phyloP scores from a whole-genome alignment of 2,888 invertebrate species.

The Leucophenga montana region DNA sequence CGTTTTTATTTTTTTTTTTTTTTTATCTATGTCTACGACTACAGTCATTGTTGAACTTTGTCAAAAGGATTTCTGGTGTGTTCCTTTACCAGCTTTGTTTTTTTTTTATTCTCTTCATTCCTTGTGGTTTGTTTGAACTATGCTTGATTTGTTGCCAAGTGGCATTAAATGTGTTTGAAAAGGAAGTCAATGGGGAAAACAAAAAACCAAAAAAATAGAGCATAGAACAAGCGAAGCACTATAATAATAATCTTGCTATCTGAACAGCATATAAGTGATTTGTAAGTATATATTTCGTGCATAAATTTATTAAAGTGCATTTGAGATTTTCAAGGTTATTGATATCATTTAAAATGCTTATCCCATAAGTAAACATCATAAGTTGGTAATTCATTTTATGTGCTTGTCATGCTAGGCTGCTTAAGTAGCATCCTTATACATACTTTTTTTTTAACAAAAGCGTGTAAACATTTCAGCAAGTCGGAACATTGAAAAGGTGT shows the following conservation, averaged over 20 bases:
- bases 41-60: conserved; percentile 32
- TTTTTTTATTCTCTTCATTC: too few relatives aligned
- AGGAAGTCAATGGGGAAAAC: conserved; percentile 28
- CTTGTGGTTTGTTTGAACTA: conserved; percentile 28
- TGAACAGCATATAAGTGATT: background rate
- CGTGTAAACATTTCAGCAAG: too few relatives aligned
- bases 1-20: background rate
- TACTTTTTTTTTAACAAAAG: too few relatives aligned
- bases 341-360: background rate
- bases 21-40: background rate
- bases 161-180: conserved; percentile 38
- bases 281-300: background rate
- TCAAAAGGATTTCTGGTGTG: conserved; percentile 35
- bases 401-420: background rate
- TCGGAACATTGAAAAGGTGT: too few relatives aligned
- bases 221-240: background rate
- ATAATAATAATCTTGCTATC: background rate
- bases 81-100: background rate
- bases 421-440: too few relatives aligned
- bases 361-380: conserved; percentile 6
- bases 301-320: background rate
- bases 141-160: conserved; percentile 43
- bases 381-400: conserved; percentile 15
- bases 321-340: background rate
- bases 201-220: background rate